Evolutionary conservation across 2,797 vertebrate species (phyloP).

Genomic region (Myotis planiceps): DNA sequence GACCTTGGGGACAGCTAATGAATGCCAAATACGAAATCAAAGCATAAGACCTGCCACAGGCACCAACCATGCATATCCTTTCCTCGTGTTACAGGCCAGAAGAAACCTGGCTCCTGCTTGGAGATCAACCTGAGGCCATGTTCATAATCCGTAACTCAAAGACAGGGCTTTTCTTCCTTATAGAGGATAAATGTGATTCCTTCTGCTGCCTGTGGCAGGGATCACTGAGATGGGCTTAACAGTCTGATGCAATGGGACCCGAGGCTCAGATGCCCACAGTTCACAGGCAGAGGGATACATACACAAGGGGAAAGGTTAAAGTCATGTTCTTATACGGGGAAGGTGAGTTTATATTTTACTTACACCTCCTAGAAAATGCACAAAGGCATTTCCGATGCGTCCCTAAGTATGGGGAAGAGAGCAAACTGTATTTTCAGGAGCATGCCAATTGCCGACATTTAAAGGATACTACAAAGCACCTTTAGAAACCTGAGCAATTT

Average conservation of each 20-base stretch:
- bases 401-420: not conserved
- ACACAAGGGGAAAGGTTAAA: slow-evolving; percentile 77
- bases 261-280: slow-evolving; percentile 80
- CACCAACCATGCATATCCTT: slow-evolving; percentile 83
- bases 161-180: slow-evolving; percentile 85
- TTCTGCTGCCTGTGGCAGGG: slow-evolving; percentile 86
- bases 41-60: slow-evolving; percentile 87
- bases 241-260: slow-evolving; percentile 82
- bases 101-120: slow-evolving; percentile 86
- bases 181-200: slow-evolving; percentile 86
- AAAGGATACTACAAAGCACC: slow-evolving; percentile 2
- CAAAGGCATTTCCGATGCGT: slow-evolving; percentile 27
- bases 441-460: slow-evolving; percentile 10
- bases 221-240: slow-evolving; percentile 87
- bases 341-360: not conserved
- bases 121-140: slow-evolving; percentile 87
- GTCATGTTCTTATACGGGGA: slow-evolving; percentile 36
- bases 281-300: slow-evolving; percentile 74
- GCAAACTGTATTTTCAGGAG: not conserved
- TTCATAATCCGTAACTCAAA: slow-evolving; percentile 87
- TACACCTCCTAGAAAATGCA: slow-evolving; percentile 31
- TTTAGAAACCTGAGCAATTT: slow-evolving; percentile 23
- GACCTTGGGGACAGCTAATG: slow-evolving; percentile 85
- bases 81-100: slow-evolving; percentile 85
- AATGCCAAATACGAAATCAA: slow-evolving; percentile 87